phyloP scores from a whole-genome alignment of 2,797 vertebrate species.

The Falco columbarius region DNA sequence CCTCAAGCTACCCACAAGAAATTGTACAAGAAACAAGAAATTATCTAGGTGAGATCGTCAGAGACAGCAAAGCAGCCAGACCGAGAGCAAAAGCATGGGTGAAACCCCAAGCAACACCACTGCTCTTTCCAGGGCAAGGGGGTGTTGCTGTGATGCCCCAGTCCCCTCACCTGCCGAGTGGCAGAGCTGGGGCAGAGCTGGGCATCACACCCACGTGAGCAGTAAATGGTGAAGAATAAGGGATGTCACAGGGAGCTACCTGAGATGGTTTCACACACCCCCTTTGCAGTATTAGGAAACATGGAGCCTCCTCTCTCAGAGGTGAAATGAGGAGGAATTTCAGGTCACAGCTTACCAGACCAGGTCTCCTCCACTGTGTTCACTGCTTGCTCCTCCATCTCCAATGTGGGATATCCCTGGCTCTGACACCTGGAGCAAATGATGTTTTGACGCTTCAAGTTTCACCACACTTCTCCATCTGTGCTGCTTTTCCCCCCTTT shows the following conservation, averaged over 20 bases:
- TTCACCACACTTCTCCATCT: not conserved
- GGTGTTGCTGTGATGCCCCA: not conserved
- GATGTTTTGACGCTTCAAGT: not conserved
- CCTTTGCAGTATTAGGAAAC: not conserved
- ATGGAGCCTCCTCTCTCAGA: not conserved
- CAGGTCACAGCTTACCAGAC: not conserved
- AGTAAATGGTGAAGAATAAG: not conserved
- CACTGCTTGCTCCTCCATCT: accelerated
- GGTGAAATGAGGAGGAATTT: not conserved
- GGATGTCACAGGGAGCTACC: not conserved
- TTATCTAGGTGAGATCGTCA: not conserved
- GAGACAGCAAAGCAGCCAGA: not conserved
- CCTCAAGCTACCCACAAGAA: not conserved
- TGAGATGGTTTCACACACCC: not conserved
- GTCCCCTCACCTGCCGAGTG: not conserved
- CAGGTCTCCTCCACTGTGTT: not conserved
- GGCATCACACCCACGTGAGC: not conserved
- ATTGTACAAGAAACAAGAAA: not conserved
- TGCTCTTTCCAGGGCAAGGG: not conserved
- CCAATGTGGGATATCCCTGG: not conserved
- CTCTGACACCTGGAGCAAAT: not conserved
- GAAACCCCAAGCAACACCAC: not conserved
- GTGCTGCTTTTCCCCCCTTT: not conserved
- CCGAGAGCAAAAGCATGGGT: not conserved
- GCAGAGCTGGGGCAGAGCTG: not conserved